Percentiles rank a stretch among this genome's conserved stretches.
phyloP scores from a whole-genome alignment of 2,888 invertebrate genomes.

The Gasteruption jaculator region DNA sequence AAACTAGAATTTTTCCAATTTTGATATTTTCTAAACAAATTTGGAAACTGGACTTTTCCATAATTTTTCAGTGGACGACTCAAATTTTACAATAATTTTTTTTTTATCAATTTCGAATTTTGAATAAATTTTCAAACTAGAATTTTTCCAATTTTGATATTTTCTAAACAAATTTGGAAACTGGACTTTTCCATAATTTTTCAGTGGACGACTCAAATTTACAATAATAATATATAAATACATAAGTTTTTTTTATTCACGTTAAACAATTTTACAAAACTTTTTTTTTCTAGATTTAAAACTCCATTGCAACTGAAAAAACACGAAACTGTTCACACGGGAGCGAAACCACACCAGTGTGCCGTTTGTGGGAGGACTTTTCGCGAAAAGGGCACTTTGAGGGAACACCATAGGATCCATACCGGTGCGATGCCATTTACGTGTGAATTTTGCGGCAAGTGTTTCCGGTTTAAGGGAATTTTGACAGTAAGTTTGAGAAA shows the following conservation, averaged over 20 bases:
- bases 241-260: slow-evolving; percentile 34
- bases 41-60: too few species aligned
- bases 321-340: slow-evolving; percentile 59
- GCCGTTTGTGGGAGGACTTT: slow-evolving; percentile 61
- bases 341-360: slow-evolving; percentile 60
- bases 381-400: slow-evolving; percentile 67
- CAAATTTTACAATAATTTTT: too few species aligned
- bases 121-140: too few species aligned
- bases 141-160: too few species aligned
- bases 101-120: too few species aligned
- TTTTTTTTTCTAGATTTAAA: slow-evolving; percentile 51
- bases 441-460: slow-evolving; percentile 72
- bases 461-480: slow-evolving; percentile 73
- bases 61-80: too few species aligned
- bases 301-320: slow-evolving; percentile 57
- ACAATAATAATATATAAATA: slow-evolving; percentile 54
- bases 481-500: slow-evolving; percentile 58
- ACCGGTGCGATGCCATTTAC: slow-evolving; percentile 75
- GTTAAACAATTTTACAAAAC: neutral
- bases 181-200: slow-evolving; percentile 57
- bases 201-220: slow-evolving; percentile 53
- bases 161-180: slow-evolving; percentile 59
- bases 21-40: too few species aligned
- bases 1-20: too few species aligned
- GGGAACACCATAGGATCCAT: slow-evolving; percentile 71